A percentile compares a stretch with the other conserved stretches of the same genome.
Conservation (phyloP, 2,113 vertebrate species). For the human (Homo sapiens) region DNA sequence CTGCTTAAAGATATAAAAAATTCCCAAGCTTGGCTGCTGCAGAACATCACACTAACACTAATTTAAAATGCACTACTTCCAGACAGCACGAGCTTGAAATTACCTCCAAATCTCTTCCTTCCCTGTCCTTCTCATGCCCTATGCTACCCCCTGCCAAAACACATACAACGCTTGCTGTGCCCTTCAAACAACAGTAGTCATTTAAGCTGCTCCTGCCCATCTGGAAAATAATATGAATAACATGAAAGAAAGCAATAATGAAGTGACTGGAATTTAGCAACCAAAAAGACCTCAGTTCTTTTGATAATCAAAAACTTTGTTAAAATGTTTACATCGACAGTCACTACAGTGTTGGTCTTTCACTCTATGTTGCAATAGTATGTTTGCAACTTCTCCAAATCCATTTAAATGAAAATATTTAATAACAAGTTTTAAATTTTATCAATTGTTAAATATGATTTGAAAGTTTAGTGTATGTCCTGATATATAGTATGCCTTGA, state of each 20-base stretch:
- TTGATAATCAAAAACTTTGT: neutral
- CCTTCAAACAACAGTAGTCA: slow-evolving; percentile 18
- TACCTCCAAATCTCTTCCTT: neutral
- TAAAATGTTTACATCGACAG: neutral
- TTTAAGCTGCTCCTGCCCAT: neutral
- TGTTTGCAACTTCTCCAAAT: neutral
- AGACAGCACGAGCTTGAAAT: neutral
- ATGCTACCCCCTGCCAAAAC: neutral
- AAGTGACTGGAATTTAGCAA: neutral
- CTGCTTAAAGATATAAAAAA: neutral
- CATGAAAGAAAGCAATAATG: neutral
- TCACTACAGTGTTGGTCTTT: neutral
- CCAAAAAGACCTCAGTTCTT: neutral
- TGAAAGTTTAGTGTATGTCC: neutral
- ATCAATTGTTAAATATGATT: neutral
- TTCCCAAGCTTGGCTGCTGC: neutral
- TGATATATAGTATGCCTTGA: neutral
- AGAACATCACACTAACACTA: neutral
- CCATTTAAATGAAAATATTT: slow-evolving; percentile 9
- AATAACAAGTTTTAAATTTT: neutral
- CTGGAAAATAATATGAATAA: slow-evolving; percentile 10
- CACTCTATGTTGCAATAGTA: neutral
- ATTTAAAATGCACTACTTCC: neutral
- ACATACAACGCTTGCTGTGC: neutral
- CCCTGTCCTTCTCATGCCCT: neutral